phyloP scores from a whole-genome alignment of 2,888 invertebrate species.

The Amiota mariae region DNA sequence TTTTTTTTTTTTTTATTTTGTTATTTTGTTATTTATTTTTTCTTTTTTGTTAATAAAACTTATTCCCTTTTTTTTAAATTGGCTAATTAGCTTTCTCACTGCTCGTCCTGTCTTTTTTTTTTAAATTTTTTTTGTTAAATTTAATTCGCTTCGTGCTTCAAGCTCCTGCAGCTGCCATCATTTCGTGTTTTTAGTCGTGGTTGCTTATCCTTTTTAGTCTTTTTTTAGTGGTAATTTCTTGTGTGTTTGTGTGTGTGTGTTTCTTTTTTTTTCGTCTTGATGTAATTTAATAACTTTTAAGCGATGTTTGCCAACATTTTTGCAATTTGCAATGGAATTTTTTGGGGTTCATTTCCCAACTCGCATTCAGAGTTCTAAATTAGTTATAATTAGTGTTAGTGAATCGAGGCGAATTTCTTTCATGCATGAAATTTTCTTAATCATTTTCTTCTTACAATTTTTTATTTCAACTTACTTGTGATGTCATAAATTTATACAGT shows the following conservation, averaged over 20 bases:
- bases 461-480: too few species aligned
- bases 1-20: not conserved
- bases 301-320: conserved; percentile 38
- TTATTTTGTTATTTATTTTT: too few species aligned
- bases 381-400: conserved; percentile 24
- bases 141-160: conserved; percentile 43
- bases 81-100: conserved; percentile 57
- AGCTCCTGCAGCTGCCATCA: conserved; percentile 28
- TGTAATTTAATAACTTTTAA: conserved; percentile 51
- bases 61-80: conserved; percentile 40
- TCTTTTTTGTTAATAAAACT: conserved; percentile 19
- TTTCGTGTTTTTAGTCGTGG: conserved; percentile 11
- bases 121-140: not conserved
- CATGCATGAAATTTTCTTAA: conserved; percentile 54
- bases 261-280: conserved; percentile 5
- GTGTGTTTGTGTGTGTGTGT: not conserved
- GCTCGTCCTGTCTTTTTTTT: conserved; percentile 12
- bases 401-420: conserved; percentile 39
- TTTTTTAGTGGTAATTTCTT: conserved; percentile 14
- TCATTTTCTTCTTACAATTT: too few species aligned
- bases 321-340: not conserved
- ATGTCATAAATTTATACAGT: too few species aligned
- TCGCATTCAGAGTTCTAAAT: conserved; percentile 40
- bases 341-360: conserved; percentile 12
- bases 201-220: conserved; percentile 8